A percentile compares a stretch with the other conserved stretches of the same genome.
phyloP scores from a whole-genome alignment of 2,797 vertebrate genomes.

The Dermochelys coriacea region DNA sequence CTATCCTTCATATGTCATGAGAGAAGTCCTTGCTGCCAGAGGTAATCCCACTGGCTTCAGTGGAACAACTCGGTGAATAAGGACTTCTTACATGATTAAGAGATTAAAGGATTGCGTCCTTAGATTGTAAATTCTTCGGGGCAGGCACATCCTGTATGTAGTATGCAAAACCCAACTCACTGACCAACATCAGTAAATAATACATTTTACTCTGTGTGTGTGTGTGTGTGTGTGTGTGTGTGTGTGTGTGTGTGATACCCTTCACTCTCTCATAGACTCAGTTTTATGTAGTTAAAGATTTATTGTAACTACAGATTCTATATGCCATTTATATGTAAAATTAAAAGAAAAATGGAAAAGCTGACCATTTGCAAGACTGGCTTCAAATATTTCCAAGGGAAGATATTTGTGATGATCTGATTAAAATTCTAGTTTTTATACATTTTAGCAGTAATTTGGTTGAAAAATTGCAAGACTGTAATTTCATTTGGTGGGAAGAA shows the following conservation, averaged over 20 bases:
- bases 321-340: conserved; percentile 61
- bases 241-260: background rate
- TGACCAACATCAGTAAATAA: conserved; percentile 49
- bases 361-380: conserved; percentile 42
- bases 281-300: conserved; percentile 65
- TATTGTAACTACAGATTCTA: conserved; percentile 41
- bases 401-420: conserved; percentile 57
- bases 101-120: background rate
- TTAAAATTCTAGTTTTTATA: conserved; percentile 63
- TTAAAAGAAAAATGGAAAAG: conserved; percentile 54
- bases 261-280: background rate
- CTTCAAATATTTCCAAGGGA: conserved; percentile 46
- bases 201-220: background rate
- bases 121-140: background rate
- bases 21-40: background rate
- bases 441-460: conserved; percentile 57
- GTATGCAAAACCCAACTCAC: background rate
- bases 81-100: background rate
- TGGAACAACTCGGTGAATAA: background rate
- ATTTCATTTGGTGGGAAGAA: conserved; percentile 65
- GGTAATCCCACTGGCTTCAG: background rate
- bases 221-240: background rate
- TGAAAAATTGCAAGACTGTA: conserved; percentile 62
- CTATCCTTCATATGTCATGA: background rate
- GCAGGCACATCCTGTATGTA: background rate